Evolutionary conservation across 2,113 vertebrate species (phyloP).

Genomic region (Pristiophorus japonicus): DNA sequence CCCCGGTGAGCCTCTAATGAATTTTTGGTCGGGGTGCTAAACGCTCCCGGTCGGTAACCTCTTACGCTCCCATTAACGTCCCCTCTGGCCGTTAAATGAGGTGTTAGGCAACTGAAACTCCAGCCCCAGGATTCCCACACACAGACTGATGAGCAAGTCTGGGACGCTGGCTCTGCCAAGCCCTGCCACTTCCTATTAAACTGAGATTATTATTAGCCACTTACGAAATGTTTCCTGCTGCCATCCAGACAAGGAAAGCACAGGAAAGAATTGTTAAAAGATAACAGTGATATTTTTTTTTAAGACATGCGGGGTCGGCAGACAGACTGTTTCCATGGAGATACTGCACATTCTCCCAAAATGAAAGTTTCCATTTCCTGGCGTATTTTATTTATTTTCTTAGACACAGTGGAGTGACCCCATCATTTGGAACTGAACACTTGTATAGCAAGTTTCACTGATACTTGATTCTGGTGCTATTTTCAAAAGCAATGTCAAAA

Average conservation of each 20-base stretch:
- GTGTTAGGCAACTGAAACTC: too few species aligned
- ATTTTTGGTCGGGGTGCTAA: too few species aligned
- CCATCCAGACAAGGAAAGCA: slow-evolving; percentile 46
- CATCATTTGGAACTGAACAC: not conserved
- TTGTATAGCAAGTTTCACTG: not conserved
- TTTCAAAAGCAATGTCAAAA: not conserved
- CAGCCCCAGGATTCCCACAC: slow-evolving; percentile 62
- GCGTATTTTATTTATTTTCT: not conserved
- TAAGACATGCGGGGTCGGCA: slow-evolving; percentile 40
- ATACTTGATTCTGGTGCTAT: not conserved
- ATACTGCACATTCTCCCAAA: slow-evolving; percentile 41
- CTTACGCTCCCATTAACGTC: too few species aligned
- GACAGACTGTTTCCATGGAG: slow-evolving; percentile 42
- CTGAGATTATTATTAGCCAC: slow-evolving; percentile 55
- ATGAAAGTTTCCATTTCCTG: slow-evolving; percentile 44
- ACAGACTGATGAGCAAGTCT: slow-evolving; percentile 47
- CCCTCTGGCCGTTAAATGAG: too few species aligned
- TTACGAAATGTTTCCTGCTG: slow-evolving; percentile 51
- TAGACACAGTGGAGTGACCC: not conserved
- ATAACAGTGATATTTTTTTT: slow-evolving; percentile 46
- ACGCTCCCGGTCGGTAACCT: too few species aligned
- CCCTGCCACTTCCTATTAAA: slow-evolving; percentile 51
- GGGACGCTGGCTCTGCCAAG: slow-evolving; percentile 45
- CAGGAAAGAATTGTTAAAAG: slow-evolving; percentile 50
- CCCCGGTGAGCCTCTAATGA: too few species aligned